Percentiles rank a stretch among this genome's conserved stretches.
Conservation (phyloP, 2,113 vertebrate genomes). For the Entelurus aequoreus region DNA sequence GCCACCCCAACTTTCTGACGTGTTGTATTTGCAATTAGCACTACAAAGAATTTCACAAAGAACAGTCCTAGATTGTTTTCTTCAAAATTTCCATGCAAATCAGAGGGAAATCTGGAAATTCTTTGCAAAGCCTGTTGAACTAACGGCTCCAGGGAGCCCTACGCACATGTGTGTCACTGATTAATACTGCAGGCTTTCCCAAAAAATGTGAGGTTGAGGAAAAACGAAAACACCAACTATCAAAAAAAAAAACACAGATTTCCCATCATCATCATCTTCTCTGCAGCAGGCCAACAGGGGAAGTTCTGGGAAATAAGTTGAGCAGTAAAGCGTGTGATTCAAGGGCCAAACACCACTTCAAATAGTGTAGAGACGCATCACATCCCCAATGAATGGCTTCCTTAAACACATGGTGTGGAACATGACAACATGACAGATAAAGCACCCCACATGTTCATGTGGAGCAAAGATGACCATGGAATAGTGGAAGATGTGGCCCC, state of each 20-base stretch:
- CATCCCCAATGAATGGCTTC: slow-evolving; percentile 8
- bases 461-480: slow-evolving; percentile 6
- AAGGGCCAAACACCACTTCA: slow-evolving; percentile 14
- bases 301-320: slow-evolving; percentile 49
- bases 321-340: slow-evolving; percentile 24
- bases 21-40: slow-evolving; percentile 9
- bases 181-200: slow-evolving; percentile 58
- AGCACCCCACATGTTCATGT: not conserved
- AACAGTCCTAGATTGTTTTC: slow-evolving; percentile 39
- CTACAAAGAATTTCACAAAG: slow-evolving; percentile 17
- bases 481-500: slow-evolving; percentile 26
- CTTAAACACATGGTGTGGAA: not conserved
- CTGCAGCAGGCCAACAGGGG: slow-evolving; percentile 23
- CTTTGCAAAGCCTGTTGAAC: slow-evolving; percentile 46
- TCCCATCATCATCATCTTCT: slow-evolving; percentile 52
- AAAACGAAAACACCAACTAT: slow-evolving; percentile 58
- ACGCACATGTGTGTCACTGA: slow-evolving; percentile 55
- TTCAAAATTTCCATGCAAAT: slow-evolving; percentile 34
- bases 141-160: slow-evolving; percentile 44
- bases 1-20: slow-evolving; percentile 15
- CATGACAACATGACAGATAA: slow-evolving; percentile 2
- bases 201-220: slow-evolving; percentile 50
- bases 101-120: slow-evolving; percentile 53
- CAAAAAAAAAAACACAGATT: slow-evolving; percentile 62
- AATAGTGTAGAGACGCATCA: slow-evolving; percentile 19